Conservation (phyloP, 1,140 invertebrate species). For the Leptopilina boulardi region DNA sequence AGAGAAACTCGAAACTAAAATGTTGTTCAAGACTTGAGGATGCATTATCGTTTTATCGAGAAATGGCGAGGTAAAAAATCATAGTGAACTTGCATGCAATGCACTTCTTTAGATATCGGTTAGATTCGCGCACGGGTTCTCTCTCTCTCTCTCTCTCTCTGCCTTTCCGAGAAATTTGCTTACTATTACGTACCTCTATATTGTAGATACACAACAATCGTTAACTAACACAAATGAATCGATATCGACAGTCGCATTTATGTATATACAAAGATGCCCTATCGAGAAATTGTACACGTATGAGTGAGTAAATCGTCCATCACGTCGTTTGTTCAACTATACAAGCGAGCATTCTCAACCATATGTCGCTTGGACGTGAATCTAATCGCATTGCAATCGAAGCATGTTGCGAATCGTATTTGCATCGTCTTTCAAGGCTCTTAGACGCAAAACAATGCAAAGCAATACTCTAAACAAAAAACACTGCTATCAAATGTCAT, state of each 20-base stretch:
- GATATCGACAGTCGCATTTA: conserved; percentile 15
- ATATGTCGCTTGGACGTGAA: conserved; percentile 42
- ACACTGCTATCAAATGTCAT: neutral
- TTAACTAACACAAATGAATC: conserved; percentile 21
- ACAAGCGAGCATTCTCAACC: conserved; percentile 29
- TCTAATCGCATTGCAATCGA: conserved; percentile 61
- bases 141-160: neutral
- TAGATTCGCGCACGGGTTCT: neutral
- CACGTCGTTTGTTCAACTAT: conserved; percentile 32
- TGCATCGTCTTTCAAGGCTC: conserved; percentile 15
- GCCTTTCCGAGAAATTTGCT: conserved; percentile 23
- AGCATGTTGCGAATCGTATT: conserved; percentile 14
- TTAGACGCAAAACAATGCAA: neutral
- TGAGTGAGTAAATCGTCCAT: conserved; percentile 24
- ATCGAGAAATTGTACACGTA: neutral
- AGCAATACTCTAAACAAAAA: neutral
- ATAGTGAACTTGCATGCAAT: neutral
- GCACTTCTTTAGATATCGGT: conserved; percentile 2
- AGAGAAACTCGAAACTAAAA: too few species aligned
- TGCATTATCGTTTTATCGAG: conserved; percentile 6
- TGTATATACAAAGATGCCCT: conserved; percentile 4
- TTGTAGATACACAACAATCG: conserved; percentile 19
- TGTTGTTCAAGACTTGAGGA: neutral
- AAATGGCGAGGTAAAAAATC: neutral
- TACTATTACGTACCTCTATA: conserved; percentile 3